Percentiles rank a stretch among this genome's conserved stretches.
Evolutionary conservation across 2,113 vertebrate species (phyloP).

Genomic region (Leuciscus idus): DNA sequence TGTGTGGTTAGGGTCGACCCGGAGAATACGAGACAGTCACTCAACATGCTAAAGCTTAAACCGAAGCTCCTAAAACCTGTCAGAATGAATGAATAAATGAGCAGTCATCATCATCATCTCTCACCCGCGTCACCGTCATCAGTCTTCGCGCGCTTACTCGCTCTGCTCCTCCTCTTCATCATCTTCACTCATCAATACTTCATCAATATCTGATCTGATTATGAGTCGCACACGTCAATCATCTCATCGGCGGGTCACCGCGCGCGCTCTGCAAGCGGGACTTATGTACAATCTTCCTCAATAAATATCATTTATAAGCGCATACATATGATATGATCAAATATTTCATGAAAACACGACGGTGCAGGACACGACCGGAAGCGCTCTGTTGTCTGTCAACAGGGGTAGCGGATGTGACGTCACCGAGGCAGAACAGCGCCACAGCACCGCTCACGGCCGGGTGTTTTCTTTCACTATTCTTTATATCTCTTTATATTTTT

Average conservation of each 20-base stretch:
- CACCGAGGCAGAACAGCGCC: not conserved
- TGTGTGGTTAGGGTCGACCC: no score
- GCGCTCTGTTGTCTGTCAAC: conserved; percentile 20
- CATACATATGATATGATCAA: not conserved
- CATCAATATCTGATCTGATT: not conserved
- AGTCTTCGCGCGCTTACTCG: not conserved
- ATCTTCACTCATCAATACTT: not conserved
- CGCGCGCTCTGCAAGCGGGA: not conserved
- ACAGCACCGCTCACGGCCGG: not conserved
- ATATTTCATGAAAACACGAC: not conserved
- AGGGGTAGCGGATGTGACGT: conserved; percentile 6
- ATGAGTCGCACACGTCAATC: not conserved
- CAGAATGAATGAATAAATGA: no score
- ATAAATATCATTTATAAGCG: not conserved
- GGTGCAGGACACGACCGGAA: not conserved
- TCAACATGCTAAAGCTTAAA: no score
- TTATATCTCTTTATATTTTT: no score
- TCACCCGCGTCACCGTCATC: conserved; percentile 1
- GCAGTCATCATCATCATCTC: not conserved
- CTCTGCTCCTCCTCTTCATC: conserved; percentile 19
- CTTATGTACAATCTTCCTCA: not conserved
- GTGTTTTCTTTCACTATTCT: no score
- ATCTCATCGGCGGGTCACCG: not conserved
- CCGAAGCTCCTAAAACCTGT: no score
- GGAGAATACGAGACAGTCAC: no score